phyloP scores from a whole-genome alignment of 23 tunicate species.

The Styela clava region DNA sequence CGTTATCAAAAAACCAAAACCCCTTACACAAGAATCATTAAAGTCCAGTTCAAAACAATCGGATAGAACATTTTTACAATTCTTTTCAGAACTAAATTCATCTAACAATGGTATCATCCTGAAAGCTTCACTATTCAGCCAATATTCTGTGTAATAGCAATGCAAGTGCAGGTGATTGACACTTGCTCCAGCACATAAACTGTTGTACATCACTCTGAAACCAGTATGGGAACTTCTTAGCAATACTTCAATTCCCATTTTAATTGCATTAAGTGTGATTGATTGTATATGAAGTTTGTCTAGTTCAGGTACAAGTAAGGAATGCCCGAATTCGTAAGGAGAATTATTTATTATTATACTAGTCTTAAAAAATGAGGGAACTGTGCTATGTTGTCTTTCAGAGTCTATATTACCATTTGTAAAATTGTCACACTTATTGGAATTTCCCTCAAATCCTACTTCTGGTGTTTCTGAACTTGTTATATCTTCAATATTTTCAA shows the following conservation, averaged over 20 bases:
- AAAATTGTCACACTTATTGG: neutral
- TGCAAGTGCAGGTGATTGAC: constrained; percentile 29
- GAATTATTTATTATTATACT: constrained; percentile 21
- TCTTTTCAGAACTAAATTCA: neutral
- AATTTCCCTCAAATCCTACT: neutral
- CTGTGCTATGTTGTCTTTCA: neutral
- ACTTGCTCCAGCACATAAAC: constrained; percentile 28
- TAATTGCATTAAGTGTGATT: neutral
- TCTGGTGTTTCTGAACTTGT: neutral
- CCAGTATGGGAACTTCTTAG: constrained; percentile 28
- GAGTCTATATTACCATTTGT: neutral
- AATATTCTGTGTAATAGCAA: constrained; percentile 33
- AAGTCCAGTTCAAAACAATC: constrained; percentile 12
- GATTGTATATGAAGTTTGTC: constrained; percentile 20
- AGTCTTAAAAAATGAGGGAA: neutral
- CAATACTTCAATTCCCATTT: constrained; percentile 21
- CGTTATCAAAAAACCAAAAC: constrained; percentile 29
- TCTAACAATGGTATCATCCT: neutral
- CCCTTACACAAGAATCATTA: constrained; percentile 15
- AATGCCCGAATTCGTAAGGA: constrained; percentile 30
- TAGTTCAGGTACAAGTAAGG: constrained; percentile 11
- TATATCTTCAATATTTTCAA: neutral
- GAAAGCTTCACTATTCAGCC: constrained; percentile 29
- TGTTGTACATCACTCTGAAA: constrained; percentile 31
- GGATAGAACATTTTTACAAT: neutral